Conservation (phyloP, 1,140 invertebrate genomes). For the Muscidifurax raptorellus region DNA sequence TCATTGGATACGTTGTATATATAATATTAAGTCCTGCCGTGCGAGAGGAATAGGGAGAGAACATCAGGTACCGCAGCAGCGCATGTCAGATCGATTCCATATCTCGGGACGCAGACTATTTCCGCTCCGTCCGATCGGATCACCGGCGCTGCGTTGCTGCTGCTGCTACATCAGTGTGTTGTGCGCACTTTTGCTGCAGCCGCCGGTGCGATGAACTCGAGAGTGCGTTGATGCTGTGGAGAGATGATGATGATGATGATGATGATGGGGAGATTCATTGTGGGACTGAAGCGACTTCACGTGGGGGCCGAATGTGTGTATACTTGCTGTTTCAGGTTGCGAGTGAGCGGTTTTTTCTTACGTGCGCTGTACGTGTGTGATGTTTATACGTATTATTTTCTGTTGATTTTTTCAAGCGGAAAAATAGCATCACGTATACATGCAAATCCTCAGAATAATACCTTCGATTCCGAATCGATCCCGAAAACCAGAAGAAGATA, state of each 20-base stretch:
- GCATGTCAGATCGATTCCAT: constrained; percentile 41
- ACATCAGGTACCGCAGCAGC: neutral
- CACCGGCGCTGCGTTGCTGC: neutral
- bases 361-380: no score
- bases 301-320: no score
- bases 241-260: no score
- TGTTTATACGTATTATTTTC: no score
- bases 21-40: constrained; percentile 47
- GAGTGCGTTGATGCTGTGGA: neutral
- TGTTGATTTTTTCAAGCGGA: no score
- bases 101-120: constrained; percentile 19
- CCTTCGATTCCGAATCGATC: no score
- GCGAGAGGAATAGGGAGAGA: neutral
- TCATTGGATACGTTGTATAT: constrained; percentile 56
- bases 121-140: constrained; percentile 35
- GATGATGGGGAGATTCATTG: neutral
- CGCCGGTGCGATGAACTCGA: constrained; percentile 16
- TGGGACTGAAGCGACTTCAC: neutral
- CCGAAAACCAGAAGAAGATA: no score
- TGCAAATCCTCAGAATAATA: no score
- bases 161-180: neutral
- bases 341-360: no score
- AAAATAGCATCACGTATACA: no score
- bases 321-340: no score
- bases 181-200: neutral